Conservation (phyloP, 2,797 vertebrate genomes). For the Micrastur ruficollis region DNA sequence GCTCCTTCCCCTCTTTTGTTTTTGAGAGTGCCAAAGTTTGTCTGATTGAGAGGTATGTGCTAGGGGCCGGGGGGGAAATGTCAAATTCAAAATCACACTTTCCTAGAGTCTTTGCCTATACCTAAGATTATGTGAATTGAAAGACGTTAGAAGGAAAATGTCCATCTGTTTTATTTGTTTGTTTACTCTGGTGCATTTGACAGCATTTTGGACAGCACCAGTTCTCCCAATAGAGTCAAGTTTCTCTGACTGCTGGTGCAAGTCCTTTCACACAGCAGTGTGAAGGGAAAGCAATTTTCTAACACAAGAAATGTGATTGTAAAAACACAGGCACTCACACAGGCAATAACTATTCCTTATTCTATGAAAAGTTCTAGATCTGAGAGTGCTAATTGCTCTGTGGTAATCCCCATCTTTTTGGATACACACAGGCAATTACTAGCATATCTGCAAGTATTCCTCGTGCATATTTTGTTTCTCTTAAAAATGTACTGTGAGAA, state of each 20-base stretch:
- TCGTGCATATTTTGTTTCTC: background rate
- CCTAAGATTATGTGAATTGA: background rate
- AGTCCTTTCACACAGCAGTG: background rate
- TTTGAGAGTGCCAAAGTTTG: background rate
- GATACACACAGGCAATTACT: background rate
- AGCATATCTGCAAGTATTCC: background rate
- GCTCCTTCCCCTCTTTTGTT: background rate
- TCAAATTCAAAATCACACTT: background rate
- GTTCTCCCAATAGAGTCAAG: background rate
- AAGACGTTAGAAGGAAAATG: background rate
- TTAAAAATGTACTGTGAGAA: background rate
- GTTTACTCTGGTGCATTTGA: background rate
- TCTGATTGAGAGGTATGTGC: background rate
- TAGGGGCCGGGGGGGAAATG: accelerated
- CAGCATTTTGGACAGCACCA: background rate
- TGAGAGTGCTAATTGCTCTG: background rate
- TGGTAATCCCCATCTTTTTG: background rate
- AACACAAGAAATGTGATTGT: background rate
- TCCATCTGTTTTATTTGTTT: constrained; percentile 3
- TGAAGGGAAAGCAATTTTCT: background rate
- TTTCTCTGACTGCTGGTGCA: background rate
- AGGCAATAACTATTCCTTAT: background rate
- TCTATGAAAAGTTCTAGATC: background rate
- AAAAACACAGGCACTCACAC: background rate
- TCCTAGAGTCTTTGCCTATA: background rate